Base-by-base conservation (phyloP, 2,113 vertebrate species). In the Vidua chalybeata region DNA sequence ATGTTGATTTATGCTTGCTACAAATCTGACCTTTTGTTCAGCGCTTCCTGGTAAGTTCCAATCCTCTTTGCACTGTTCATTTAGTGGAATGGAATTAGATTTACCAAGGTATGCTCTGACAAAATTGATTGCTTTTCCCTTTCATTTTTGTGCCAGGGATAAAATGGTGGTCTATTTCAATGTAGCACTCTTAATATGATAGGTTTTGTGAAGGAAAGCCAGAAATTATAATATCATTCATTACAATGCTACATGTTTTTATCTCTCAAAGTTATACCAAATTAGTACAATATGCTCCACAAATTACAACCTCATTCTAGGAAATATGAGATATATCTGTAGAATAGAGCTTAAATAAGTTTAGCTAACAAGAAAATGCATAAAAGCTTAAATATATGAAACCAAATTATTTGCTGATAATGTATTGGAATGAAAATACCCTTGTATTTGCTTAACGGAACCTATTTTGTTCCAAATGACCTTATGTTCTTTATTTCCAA, bases 1-100 rank as follows among this genome's bases (percentile, higher is more conserved):
- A 96, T 90, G 90, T 92, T 96, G 88, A 96, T 96, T 97, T 96
- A 64, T 95, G 80, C 80, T 92, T 78, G 45, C 92, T 94, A 51
- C 58, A 89, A 92, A 94, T 84, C 88, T 96, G 86, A 94, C 76
- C 90, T 95, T 95, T 94, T 21, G 5, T 80, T 84, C 22, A 2
- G 69, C 84, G 87, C 77, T 95, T 94, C 80, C 68, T 33, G 62
- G 45, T 94, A 79, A 95, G 43, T 90, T 81, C 54, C 84, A 94
- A 96, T 94, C 92, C 77, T 89, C 93, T 96, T 96, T 94, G 64
- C 58, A 33, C 66, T 92, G 89, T 79, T 95, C 80, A 49, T 90
- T 96, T 93, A 64, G 86, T 93, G 76, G 64, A 92, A 93, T 76
- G 84, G 92, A 90, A 89, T 92, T 87, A 90, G 80, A 88, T 87